Evolutionary conservation across 37 sponge, comb jelly and placozoan species (phyloP).

Genomic region (Spongia lamella): DNA sequence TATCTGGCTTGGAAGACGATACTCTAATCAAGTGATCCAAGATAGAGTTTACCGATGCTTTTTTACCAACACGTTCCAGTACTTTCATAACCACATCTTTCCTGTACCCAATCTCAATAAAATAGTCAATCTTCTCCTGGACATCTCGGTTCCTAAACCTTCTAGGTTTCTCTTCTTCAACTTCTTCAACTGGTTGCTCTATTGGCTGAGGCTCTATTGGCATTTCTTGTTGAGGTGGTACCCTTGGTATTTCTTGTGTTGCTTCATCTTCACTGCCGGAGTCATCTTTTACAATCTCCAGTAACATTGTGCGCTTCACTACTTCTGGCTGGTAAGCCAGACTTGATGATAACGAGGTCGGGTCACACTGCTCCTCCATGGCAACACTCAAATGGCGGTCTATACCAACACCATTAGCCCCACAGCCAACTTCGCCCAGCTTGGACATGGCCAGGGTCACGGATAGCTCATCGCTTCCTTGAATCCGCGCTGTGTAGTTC

Average conservation of each 20-base stretch:
- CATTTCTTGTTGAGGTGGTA: no score
- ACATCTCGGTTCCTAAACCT: background rate
- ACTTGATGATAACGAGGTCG: no score
- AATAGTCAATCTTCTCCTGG: constrained; percentile 26
- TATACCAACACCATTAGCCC: background rate
- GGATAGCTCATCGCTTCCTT: constrained; percentile 8
- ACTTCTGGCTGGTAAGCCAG: no score
- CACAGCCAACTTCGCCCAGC: background rate
- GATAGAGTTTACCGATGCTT: constrained; percentile 46
- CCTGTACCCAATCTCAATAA: constrained; percentile 20
- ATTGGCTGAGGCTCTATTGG: no score
- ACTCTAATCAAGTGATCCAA: constrained; percentile 30
- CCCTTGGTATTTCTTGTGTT: background rate
- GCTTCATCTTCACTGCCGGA: no score
- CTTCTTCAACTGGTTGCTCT: no score
- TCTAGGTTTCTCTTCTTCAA: background rate
- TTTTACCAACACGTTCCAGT: constrained; percentile 39
- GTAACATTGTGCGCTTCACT: no score
- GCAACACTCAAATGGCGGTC: background rate
- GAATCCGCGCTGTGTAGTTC: background rate
- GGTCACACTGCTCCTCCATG: no score
- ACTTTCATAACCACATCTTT: constrained; percentile 41
- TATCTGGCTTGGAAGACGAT: background rate
- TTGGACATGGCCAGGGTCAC: constrained; percentile 23
- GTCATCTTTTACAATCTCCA: no score